Conservation (phyloP, 2,113 vertebrate species). For the Aleadryas rufinucha region DNA sequence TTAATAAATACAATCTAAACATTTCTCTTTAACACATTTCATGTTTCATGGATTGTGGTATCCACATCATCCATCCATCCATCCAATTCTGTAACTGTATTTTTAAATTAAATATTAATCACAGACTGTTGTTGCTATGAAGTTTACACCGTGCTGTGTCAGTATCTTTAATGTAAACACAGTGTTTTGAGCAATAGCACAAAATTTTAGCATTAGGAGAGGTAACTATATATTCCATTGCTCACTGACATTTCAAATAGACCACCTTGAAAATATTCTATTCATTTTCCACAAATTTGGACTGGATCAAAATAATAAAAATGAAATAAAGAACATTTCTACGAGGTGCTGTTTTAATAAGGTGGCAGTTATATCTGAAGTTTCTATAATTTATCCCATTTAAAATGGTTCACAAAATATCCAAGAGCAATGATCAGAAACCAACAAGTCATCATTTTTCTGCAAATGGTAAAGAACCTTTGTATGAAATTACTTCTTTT, state of each 20-base stretch:
- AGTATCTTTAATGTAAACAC: neutral
- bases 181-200: neutral
- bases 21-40: neutral
- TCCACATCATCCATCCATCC: neutral
- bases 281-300: neutral
- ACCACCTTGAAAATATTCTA: neutral
- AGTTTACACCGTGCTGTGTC: neutral
- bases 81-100: neutral
- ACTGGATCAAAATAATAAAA: neutral
- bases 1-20: neutral
- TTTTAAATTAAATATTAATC: neutral
- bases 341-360: neutral
- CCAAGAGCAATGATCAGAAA: neutral
- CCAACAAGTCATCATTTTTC: neutral
- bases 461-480: neutral
- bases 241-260: neutral
- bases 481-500: neutral
- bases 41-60: neutral
- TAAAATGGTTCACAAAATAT: neutral
- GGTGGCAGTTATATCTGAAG: neutral
- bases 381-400: neutral
- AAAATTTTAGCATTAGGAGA: neutral
- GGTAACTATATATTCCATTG: neutral
- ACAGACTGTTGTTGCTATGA: neutral
- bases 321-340: neutral